Conservation (phyloP, 2,888 invertebrate genomes). For the Drosophila nigricruria region DNA sequence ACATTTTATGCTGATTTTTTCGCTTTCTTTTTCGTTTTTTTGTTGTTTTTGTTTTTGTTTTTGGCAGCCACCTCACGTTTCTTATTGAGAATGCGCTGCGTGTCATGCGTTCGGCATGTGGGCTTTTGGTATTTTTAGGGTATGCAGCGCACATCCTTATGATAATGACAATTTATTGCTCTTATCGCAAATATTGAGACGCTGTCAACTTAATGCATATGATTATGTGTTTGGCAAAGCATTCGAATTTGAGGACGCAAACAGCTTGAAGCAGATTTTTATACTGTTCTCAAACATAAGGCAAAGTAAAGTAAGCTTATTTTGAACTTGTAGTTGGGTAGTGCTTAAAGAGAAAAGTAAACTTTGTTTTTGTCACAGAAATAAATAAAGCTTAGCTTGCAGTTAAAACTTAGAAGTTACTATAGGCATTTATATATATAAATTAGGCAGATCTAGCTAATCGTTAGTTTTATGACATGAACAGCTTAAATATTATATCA, state of each 20-base stretch:
- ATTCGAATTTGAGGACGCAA: neutral
- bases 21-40: slow-evolving; percentile 26
- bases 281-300: neutral
- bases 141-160: neutral
- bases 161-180: slow-evolving; percentile 5
- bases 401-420: no score
- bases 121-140: slow-evolving; percentile 22
- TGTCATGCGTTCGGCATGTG: slow-evolving; percentile 45
- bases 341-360: no score
- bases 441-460: no score
- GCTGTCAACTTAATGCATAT: neutral
- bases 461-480: no score
- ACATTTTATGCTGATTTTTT: slow-evolving; percentile 74
- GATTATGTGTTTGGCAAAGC: neutral
- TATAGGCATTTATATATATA: no score
- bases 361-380: no score
- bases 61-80: slow-evolving; percentile 54
- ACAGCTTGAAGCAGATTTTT: neutral
- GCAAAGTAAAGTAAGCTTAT: no score
- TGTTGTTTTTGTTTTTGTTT: slow-evolving; percentile 21
- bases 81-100: slow-evolving; percentile 40
- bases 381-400: no score
- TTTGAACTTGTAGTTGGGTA: no score
- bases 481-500: no score
- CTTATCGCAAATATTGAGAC: slow-evolving; percentile 1